Evolutionary conservation across 2,797 vertebrate genomes (phyloP).

Genomic region (Toxotes lorentzi): DNA sequence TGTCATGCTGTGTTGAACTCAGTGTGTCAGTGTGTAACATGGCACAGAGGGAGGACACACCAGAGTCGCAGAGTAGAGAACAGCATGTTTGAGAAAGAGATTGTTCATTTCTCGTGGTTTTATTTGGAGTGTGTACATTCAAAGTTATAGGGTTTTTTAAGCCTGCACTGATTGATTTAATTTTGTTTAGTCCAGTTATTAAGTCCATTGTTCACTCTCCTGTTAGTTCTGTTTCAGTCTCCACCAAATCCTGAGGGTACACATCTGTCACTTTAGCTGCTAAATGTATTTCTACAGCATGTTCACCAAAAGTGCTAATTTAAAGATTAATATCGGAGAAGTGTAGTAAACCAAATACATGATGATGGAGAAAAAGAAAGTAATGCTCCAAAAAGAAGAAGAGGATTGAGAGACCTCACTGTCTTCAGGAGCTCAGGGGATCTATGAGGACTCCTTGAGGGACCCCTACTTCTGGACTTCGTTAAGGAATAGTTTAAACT

Average conservation of each 20-base stretch:
- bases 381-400: not conserved
- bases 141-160: too few species aligned
- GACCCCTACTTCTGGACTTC: not conserved
- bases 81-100: constrained; percentile 8
- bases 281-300: too few species aligned
- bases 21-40: constrained; percentile 4
- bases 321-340: too few species aligned
- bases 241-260: too few species aligned
- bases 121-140: not conserved
- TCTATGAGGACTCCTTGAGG: not conserved
- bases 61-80: not conserved
- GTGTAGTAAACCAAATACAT: too few species aligned
- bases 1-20: constrained; percentile 1
- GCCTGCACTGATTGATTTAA: too few species aligned
- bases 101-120: not conserved
- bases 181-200: too few species aligned
- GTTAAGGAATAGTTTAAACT: not conserved
- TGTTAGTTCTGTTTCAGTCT: too few species aligned
- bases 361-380: too few species aligned
- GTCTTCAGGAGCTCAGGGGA: not conserved
- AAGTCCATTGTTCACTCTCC: too few species aligned
- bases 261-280: too few species aligned
- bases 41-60: constrained; percentile 9
- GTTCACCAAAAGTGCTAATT: too few species aligned
- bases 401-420: not conserved